Base-by-base conservation (phyloP, 2,113 vertebrate species). In the Lonchura striata region DNA sequence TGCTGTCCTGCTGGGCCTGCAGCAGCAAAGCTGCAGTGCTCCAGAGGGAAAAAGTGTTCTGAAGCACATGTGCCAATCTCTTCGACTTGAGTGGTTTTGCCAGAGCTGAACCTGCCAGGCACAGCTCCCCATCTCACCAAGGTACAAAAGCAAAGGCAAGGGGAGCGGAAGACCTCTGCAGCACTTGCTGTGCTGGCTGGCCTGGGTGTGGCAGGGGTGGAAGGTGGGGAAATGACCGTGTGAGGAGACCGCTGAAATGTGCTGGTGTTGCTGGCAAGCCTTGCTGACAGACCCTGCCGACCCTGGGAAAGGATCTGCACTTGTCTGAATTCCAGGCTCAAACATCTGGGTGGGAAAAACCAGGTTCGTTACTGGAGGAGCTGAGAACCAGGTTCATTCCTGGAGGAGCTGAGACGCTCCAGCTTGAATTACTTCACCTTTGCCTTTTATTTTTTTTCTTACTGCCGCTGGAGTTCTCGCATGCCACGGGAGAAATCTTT, bases 161-260 rank as follows among this genome's bases (percentile, higher is more conserved):
- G 4, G 56, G 25, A 70, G 52, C 47, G 63, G 35, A 72, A 11
- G 46, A 46, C 5, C 33, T 61, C 50, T 65, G 61, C 1, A 9
- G 61, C 1, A 13, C n/a, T 46, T n/a, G 66, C 76, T 56, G 63
- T 1, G 2, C 33, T 63, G 65, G 11, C 61, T 78, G 80, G 59
- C 28, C 9, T 10, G 49, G 0, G 0, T 27, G 46, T 41, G 25
- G 27, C 2, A 5, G 31, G 22, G 46, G 28, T 13, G 44, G 53
- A 49, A 49, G 42, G 20, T 3, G 37, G 31, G 50, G n/a, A 80
- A 37, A 69, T 9, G 9, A 13, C 50, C 8, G 6, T 22, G 39
- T 47, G 42, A 89, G 66, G 61, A 88, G 35, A 54, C 28, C 30
- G 28, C 35, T 52, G 70, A 52, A 59, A 39, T 8, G 31, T 13